Evolutionary conservation across 2,113 vertebrate species (phyloP).

Genomic region (Nothobranchius kuhntae): DNA sequence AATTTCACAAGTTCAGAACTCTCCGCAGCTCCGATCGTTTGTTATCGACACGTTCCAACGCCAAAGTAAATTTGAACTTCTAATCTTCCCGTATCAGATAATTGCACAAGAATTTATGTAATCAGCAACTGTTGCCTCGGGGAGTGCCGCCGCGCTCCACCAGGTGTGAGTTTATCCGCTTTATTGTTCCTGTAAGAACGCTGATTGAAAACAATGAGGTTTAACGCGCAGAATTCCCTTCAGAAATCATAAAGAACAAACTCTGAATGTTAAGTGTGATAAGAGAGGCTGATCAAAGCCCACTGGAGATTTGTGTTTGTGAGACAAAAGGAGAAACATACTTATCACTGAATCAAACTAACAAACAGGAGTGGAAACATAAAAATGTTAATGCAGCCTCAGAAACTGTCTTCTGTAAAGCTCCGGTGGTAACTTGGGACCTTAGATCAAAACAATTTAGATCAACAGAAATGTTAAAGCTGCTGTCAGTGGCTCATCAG

Average conservation of each 20-base stretch:
- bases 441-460: too few relatives aligned
- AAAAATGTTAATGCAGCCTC: too few relatives aligned
- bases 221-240: constrained; percentile 53
- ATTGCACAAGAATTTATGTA: constrained; percentile 53
- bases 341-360: too few relatives aligned
- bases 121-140: constrained; percentile 37
- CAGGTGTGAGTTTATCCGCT: constrained; percentile 40
- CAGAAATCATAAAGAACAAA: constrained; percentile 52
- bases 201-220: constrained; percentile 59
- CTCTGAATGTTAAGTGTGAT: constrained; percentile 33
- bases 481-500: too few relatives aligned
- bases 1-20: constrained; percentile 27
- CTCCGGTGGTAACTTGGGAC: too few relatives aligned
- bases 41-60: constrained; percentile 31
- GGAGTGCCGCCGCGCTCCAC: background rate
- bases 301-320: background rate
- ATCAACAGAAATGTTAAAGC: too few relatives aligned
- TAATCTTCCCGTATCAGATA: constrained; percentile 59
- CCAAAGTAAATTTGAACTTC: constrained; percentile 37
- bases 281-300: background rate
- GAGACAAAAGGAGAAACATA: background rate
- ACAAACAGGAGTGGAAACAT: too few relatives aligned
- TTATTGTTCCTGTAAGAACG: constrained; percentile 60
- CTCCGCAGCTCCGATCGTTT: background rate
- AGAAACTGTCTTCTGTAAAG: too few relatives aligned